Evolutionary conservation across 1,140 invertebrate species (phyloP).

Genomic region (Drosophila parvula): DNA sequence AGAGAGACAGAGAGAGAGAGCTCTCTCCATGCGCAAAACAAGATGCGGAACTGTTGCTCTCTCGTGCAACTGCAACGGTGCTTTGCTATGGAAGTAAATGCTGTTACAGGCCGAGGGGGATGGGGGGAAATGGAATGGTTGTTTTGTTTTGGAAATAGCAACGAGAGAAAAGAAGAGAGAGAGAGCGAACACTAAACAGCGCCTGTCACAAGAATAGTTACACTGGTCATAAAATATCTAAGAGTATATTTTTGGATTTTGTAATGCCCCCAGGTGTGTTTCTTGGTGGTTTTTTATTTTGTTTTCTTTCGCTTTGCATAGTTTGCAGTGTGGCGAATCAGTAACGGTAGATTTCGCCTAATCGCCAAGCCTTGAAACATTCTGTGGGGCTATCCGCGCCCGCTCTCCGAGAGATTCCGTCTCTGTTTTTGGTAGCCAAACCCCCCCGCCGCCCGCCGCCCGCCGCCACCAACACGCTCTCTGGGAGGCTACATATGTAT

Average conservation of each 20-base stretch:
- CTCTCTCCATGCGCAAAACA: constrained; percentile 6
- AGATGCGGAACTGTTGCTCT: constrained; percentile 35
- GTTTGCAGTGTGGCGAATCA: constrained; percentile 22
- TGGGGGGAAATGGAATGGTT: constrained; percentile 1
- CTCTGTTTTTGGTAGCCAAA: constrained; percentile 23
- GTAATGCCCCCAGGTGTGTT: neutral
- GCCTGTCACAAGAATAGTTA: neutral
- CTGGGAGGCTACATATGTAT: constrained; percentile 20
- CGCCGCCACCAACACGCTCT: too few species aligned
- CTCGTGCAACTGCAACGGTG: constrained; percentile 21
- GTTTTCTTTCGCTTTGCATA: neutral
- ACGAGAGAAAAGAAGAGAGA: neutral
- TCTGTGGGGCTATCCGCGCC: neutral
- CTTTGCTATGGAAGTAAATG: constrained; percentile 16
- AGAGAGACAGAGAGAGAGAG: neutral
- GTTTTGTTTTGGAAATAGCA: constrained; percentile 14
- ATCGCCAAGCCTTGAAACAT: constrained; percentile 26
- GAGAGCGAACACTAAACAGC: neutral
- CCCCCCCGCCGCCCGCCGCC: too few species aligned
- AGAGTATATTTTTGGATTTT: neutral
- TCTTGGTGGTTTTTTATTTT: neutral
- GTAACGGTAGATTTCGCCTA: constrained; percentile 35
- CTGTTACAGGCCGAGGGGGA: neutral
- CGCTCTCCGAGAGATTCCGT: constrained; percentile 1
- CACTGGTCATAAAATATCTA: too few species aligned